Evolutionary conservation across 2,888 invertebrate species (phyloP).

Genomic region (Ormyrus rosae): DNA sequence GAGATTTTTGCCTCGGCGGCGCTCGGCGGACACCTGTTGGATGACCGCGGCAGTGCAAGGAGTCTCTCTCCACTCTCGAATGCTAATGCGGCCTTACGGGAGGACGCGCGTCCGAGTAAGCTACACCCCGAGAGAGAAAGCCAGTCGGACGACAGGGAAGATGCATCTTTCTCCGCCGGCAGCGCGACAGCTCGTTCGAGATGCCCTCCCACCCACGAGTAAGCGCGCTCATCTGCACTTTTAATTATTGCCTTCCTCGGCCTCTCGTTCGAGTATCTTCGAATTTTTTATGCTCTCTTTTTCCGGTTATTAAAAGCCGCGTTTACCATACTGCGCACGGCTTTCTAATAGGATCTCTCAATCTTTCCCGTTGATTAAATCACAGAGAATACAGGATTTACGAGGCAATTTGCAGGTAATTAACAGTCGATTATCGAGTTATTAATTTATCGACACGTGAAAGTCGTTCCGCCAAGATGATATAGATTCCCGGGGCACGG

Average conservation of each 20-base stretch:
- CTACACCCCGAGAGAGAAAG: conserved; percentile 17
- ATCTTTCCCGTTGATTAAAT: too few relatives aligned
- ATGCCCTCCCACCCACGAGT: too few relatives aligned
- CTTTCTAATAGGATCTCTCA: neutral
- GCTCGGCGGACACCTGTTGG: conserved; percentile 53
- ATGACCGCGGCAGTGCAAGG: conserved; percentile 22
- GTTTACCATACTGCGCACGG: too few relatives aligned
- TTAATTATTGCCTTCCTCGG: too few relatives aligned
- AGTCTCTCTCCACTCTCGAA: conserved; percentile 34
- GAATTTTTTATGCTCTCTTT: too few relatives aligned
- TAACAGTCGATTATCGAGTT: neutral
- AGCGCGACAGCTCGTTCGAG: neutral
- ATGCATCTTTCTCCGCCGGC: conserved; percentile 20
- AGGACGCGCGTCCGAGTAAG: conserved; percentile 36
- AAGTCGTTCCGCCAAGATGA: neutral
- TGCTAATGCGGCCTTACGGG: conserved; percentile 46
- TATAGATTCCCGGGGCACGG: neutral
- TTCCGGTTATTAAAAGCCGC: too few relatives aligned
- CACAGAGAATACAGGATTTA: too few relatives aligned
- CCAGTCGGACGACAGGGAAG: conserved; percentile 5
- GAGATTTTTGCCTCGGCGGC: conserved; percentile 34
- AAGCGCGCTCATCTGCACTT: too few relatives aligned
- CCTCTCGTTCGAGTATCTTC: too few relatives aligned
- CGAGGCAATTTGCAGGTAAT: too few relatives aligned
- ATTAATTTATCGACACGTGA: too few relatives aligned